A percentile compares a stretch with the other conserved stretches of the same genome.
Conservation (phyloP, 2,888 invertebrate species). For the Brachynemurus nebulosus region DNA sequence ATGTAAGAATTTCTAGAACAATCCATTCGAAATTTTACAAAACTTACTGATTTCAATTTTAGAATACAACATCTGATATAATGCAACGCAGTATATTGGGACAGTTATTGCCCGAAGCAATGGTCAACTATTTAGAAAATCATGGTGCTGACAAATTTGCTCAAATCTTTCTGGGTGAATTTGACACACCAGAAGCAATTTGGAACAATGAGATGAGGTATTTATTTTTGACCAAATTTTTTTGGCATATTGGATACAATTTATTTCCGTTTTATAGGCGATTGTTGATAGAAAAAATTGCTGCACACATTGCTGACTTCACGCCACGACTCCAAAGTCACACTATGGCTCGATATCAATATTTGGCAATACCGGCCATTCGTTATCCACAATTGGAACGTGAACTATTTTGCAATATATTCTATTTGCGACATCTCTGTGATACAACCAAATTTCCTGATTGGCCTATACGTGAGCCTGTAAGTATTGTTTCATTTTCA, state of each 20-base stretch:
- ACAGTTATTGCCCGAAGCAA: conserved; percentile 92
- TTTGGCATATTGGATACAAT: conserved; percentile 11
- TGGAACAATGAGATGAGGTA: conserved; percentile 97
- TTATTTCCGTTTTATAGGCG: conserved; percentile 39
- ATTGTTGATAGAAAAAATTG: conserved; percentile 91
- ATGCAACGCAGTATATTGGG: conserved; percentile 88
- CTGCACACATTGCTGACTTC: conserved; percentile 95
- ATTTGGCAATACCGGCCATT: conserved; percentile 87
- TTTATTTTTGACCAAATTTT: conserved; percentile 7
- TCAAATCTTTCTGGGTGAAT: conserved; percentile 94
- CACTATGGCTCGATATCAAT: conserved; percentile 87
- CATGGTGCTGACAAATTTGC: conserved; percentile 98
- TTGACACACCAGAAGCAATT: conserved; percentile 98
- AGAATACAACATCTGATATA: conserved; percentile 44
- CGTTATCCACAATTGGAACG: conserved; percentile 87
- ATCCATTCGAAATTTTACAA: background rate
- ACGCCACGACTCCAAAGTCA: conserved; percentile 88
- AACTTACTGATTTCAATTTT: conserved; percentile 12
- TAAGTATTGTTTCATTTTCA: no score
- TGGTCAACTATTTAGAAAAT: conserved; percentile 97
- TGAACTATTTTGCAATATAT: conserved; percentile 97
- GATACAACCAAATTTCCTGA: conserved; percentile 82
- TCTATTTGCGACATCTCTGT: conserved; percentile 92
- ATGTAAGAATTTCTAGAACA: conserved; percentile 6
- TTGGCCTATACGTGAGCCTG: conserved; percentile 95